Evolutionary conservation across 2,113 vertebrate genomes (phyloP), one percentile per base, ranked within the genome.

Genomic region (Eulacestoma nigropectus): DNA sequence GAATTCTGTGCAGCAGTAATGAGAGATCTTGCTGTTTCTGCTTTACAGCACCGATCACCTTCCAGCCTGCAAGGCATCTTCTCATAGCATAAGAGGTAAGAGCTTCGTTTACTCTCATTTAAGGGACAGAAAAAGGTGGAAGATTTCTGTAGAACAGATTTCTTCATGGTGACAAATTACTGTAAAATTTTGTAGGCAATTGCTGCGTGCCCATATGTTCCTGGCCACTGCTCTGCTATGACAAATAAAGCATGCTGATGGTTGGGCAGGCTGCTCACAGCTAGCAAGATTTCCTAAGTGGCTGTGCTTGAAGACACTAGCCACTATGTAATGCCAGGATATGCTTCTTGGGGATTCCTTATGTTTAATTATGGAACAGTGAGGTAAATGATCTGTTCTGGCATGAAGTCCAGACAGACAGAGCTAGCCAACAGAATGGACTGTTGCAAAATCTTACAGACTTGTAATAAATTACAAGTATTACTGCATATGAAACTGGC

Each of bases 41-140:
- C 62, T 82, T 93, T 82, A 55, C 82, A 97, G 90, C 52, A 35
- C 57, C 25, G 10, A 37, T 77, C 37, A 4, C 49, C 95, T 92
- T 92, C 65, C 65, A 96, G 70, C 22, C 94, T 95, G 95, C 94
- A 96, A 92, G 79, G 55, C 77, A 92, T 52, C 90, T 94, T 82
- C 94, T 96, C 72, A 14, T 46, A 95, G 87, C 76, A 60, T 13
- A 82, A 85, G 73, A 98, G 98, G 98, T 98, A 98, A 98, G 98
- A 97, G 19, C 15, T 30, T 59, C 41, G 87, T 84, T 89, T 96
- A 41, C 22, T 94, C 6, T 3, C 14, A 26, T 27, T 74, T 46
- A 76, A 60, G 46, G 27, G 46, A 35, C 15, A 78, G 17, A 47
- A 35, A 67, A 83, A 80, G 8, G 29, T 81, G 32, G 16, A 11